Conservation (phyloP, 2,113 vertebrate genomes). For the Tragulus kanchil region DNA sequence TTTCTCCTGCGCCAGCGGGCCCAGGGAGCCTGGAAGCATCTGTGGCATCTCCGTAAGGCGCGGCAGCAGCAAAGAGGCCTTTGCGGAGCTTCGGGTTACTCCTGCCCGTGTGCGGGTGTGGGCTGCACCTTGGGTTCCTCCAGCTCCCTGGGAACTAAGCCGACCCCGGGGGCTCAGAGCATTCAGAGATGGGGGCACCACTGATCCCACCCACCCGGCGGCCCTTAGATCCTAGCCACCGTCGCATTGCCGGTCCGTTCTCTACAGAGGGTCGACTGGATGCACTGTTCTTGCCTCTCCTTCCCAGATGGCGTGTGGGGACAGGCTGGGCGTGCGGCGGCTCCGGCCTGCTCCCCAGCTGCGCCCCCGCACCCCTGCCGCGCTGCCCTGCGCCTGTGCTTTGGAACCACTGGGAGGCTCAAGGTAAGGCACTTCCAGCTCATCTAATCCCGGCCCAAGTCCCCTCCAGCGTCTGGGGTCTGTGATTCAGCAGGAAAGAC, state of each 20-base stretch:
- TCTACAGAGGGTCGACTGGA: neutral
- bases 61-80: neutral
- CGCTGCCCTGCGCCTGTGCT: neutral
- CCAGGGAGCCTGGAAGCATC: neutral
- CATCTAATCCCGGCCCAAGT: neutral
- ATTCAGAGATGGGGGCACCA: neutral
- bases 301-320: neutral
- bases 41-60: accelerated
- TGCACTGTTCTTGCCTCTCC: accelerated
- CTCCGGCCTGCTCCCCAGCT: neutral
- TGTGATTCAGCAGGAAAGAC: accelerated
- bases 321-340: accelerated
- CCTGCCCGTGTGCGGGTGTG: accelerated
- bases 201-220: accelerated
- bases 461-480: neutral
- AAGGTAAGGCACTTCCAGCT: neutral
- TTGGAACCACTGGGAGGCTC: neutral
- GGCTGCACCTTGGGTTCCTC: neutral
- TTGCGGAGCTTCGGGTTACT: neutral
- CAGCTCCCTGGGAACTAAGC: neutral
- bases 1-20: neutral
- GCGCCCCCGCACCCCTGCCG: neutral
- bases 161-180: neutral
- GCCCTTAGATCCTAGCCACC: accelerated
- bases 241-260: accelerated